Conservation (phyloP, 2,888 invertebrate species). For the Drosophila suboccidentalis region DNA sequence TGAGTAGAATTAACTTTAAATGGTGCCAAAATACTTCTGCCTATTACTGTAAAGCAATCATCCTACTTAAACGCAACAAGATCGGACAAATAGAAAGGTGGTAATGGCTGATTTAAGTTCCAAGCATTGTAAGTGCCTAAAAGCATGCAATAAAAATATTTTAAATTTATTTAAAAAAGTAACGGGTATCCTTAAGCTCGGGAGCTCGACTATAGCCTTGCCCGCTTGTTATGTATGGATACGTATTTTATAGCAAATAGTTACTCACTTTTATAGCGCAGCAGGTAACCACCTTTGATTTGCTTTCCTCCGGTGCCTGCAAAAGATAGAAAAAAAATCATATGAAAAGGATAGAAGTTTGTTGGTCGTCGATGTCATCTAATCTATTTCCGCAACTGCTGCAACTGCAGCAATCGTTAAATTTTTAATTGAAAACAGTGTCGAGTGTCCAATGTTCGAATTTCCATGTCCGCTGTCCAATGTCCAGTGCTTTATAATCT, state of each 20-base stretch:
- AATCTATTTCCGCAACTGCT: conserved; percentile 47
- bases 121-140: too few relatives aligned
- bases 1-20: too few relatives aligned
- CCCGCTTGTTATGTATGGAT: too few relatives aligned
- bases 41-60: too few relatives aligned
- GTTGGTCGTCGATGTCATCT: conserved; percentile 34
- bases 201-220: too few relatives aligned
- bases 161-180: too few relatives aligned
- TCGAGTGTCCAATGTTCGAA: conserved; percentile 6
- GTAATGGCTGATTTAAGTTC: too few relatives aligned
- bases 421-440: conserved; percentile 41
- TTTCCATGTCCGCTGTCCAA: conserved; percentile 11
- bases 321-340: conserved; percentile 8
- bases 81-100: too few relatives aligned
- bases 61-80: too few relatives aligned
- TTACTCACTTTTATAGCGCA: conserved; percentile 92
- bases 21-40: too few relatives aligned
- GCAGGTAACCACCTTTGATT: conserved; percentile 91
- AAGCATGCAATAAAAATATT: too few relatives aligned
- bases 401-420: conserved; percentile 7
- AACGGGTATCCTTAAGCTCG: too few relatives aligned
- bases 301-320: conserved; percentile 89
- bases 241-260: conserved; percentile 8
- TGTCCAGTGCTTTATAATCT: conserved; percentile 24
- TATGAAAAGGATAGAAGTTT: not conserved